These are phyloP conservation scores for Eremobia ochroleuca DNA, from an alignment of 2,888 invertebrate species.

Conservation along the genomic window DNA sequence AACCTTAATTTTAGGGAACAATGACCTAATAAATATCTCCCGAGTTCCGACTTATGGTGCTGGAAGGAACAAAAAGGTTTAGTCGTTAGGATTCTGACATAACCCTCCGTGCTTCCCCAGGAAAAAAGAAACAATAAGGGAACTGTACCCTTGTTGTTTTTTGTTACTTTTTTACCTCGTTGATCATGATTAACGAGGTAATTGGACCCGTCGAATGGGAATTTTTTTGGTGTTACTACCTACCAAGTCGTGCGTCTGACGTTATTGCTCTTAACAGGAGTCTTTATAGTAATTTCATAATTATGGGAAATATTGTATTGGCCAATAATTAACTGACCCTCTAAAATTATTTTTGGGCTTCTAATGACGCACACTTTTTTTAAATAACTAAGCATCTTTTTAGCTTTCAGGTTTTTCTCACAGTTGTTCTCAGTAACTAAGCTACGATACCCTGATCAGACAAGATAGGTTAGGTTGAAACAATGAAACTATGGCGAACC, in stretches of 20 bases:
- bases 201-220: too few relatives aligned
- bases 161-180: too few relatives aligned
- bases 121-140: not conserved
- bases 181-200: too few relatives aligned
- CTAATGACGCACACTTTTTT: not conserved
- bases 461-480: not conserved
- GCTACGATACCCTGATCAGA: not conserved
- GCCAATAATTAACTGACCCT: not conserved
- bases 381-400: not conserved
- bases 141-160: not conserved
- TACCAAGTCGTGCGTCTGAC: not conserved
- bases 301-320: not conserved
- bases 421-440: not conserved
- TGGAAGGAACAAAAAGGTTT: not conserved
- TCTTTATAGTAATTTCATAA: not conserved
- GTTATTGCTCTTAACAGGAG: not conserved
- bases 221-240: too few relatives aligned
- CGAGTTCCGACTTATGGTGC: not conserved
- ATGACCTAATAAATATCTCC: not conserved
- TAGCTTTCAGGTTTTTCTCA: not conserved
- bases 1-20: constrained; percentile 3
- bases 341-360: not conserved
- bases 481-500: not conserved
- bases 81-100: not conserved
- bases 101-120: too few relatives aligned